Evolutionary conservation across 2,888 invertebrate genomes (phyloP).

Genomic region (Keiferia lycopersicella): DNA sequence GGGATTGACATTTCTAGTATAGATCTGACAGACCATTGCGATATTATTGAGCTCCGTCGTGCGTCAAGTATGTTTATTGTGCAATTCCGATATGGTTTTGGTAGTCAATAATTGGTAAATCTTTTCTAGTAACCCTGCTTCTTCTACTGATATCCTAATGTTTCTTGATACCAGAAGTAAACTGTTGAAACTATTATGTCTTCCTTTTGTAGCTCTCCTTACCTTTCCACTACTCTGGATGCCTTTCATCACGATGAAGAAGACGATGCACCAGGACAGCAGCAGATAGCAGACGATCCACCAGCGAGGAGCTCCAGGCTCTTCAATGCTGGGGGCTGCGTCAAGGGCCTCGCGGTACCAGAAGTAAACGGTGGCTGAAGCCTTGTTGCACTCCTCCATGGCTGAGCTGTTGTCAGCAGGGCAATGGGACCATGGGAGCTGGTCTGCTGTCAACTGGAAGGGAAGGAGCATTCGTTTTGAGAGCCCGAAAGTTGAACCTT

Average conservation of each 20-base stretch:
- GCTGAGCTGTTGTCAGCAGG: conserved; percentile 86
- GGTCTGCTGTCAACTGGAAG: conserved; percentile 81
- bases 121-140: too few species aligned
- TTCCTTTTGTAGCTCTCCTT: conserved; percentile 30
- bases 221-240: conserved; percentile 98
- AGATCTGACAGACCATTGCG: too few species aligned
- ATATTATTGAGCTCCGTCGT: too few species aligned
- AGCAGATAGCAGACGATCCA: conserved; percentile 95
- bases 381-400: conserved; percentile 88
- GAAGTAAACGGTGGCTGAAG: conserved; percentile 94
- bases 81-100: background rate
- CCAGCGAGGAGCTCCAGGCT: conserved; percentile 93
- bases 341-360: conserved; percentile 96
- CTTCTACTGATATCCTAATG: too few species aligned
- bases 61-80: too few species aligned
- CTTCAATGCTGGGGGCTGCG: conserved; percentile 91
- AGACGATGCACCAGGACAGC: conserved; percentile 94
- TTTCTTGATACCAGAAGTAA: too few species aligned
- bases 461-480: background rate
- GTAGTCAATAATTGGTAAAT: too few species aligned
- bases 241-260: conserved; percentile 97
- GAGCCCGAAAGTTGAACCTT: too few species aligned
- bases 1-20: too few species aligned
- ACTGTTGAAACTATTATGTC: too few species aligned
- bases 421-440: conserved; percentile 92